phyloP scores from a whole-genome alignment of 2,888 invertebrate genomes.

The Lycocerus yunnanus region DNA sequence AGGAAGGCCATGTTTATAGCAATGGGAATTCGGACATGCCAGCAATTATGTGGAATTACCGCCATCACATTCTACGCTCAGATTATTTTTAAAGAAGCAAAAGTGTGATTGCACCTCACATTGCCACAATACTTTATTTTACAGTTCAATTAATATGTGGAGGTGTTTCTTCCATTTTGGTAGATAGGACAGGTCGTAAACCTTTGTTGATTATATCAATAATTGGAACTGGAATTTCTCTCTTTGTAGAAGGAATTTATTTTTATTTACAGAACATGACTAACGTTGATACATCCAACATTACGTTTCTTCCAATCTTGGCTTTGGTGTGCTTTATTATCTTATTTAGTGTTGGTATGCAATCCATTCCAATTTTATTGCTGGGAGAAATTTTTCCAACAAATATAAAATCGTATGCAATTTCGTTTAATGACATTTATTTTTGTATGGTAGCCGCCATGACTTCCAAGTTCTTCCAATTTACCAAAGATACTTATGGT shows the following conservation, averaged over 20 bases:
- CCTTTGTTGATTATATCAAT: conserved; percentile 61
- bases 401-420: conserved; percentile 61
- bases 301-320: conserved; percentile 55
- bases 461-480: conserved; percentile 57
- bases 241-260: conserved; percentile 54
- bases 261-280: conserved; percentile 54
- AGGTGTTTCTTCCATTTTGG: conserved; percentile 59
- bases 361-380: conserved; percentile 59
- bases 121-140: conserved; percentile 61
- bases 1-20: conserved; percentile 66
- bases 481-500: conserved; percentile 51
- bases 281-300: conserved; percentile 45
- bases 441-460: conserved; percentile 57
- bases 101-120: conserved; percentile 55
- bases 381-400: conserved; percentile 62
- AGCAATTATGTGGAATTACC: conserved; percentile 65
- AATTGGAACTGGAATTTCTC: conserved; percentile 52
- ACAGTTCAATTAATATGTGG: conserved; percentile 62
- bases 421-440: conserved; percentile 60
- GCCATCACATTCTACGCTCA: conserved; percentile 65
- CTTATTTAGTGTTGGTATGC: conserved; percentile 59
- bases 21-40: conserved; percentile 61
- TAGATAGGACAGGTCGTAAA: conserved; percentile 67
- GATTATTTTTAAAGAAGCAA: conserved; percentile 60
- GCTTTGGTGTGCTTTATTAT: conserved; percentile 58